These are phyloP conservation scores for Epinotia ramella DNA, from an alignment of 2,888 invertebrate genomes.

Conservation along the genomic window DNA sequence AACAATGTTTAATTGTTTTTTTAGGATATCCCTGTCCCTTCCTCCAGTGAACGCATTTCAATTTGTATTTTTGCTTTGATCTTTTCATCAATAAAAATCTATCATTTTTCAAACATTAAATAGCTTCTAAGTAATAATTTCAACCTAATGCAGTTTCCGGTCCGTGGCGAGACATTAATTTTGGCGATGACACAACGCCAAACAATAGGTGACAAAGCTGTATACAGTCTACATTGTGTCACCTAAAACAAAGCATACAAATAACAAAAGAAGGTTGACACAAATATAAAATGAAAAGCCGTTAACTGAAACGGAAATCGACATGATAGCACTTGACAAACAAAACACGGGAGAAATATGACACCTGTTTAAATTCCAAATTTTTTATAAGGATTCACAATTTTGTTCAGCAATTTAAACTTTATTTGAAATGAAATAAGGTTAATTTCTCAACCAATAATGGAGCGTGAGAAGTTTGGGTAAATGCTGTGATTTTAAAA, in stretches of 20 bases:
- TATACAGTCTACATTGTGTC: not conserved
- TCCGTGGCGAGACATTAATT: constrained; percentile 12
- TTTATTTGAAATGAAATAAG: not conserved
- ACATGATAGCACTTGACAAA: constrained; percentile 38
- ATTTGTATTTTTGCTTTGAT: not conserved
- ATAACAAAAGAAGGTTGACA: constrained; percentile 29
- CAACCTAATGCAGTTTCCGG: constrained; percentile 21
- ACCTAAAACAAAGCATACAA: constrained; percentile 36
- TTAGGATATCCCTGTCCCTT: not conserved
- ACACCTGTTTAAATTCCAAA: not conserved
- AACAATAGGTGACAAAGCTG: constrained; percentile 6
- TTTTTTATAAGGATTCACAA: not conserved
- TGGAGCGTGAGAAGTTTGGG: not conserved
- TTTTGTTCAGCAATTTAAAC: not conserved
- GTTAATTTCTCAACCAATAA: not conserved
- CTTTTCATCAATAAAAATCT: not conserved
- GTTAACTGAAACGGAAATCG: constrained; percentile 34
- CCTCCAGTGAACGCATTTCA: not conserved
- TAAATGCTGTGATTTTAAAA: not conserved
- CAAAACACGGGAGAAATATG: constrained; percentile 1
- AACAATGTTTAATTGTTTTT: too few species aligned
- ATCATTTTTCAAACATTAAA: not conserved
- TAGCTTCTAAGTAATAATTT: constrained; percentile 4
- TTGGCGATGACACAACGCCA: constrained; percentile 16
- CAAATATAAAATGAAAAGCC: constrained; percentile 26